Percentiles rank a stretch among this genome's conserved stretches.
Evolutionary conservation across 2,797 vertebrate species (phyloP).

Genomic region (Tangara arthus): DNA sequence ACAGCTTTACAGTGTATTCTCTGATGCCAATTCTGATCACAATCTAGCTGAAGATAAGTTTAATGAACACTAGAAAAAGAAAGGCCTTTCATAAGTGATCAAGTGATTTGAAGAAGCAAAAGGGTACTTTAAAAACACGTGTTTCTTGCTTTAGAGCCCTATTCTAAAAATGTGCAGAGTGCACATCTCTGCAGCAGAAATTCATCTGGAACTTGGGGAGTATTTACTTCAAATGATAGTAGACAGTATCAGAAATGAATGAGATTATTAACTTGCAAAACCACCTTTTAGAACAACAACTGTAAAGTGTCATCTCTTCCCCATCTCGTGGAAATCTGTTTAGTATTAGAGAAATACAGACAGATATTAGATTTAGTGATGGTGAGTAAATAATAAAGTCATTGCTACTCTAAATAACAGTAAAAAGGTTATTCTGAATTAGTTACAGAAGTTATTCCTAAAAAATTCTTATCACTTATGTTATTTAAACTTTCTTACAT

Average conservation of each 20-base stretch:
- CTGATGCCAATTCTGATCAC: background rate
- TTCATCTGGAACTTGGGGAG: background rate
- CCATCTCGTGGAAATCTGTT: background rate
- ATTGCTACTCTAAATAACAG: slow-evolving; percentile 16
- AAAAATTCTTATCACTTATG: slow-evolving; percentile 55
- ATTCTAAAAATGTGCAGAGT: background rate
- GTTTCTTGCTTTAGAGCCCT: background rate
- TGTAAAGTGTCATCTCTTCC: background rate
- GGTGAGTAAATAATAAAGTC: background rate
- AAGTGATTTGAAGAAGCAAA: background rate
- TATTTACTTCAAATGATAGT: background rate
- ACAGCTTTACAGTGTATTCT: background rate
- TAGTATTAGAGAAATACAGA: background rate
- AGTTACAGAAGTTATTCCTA: slow-evolving; percentile 60
- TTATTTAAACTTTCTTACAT: slow-evolving; percentile 79
- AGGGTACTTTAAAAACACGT: background rate
- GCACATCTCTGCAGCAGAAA: background rate
- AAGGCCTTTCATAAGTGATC: background rate
- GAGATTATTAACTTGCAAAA: background rate
- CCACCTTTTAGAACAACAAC: background rate
- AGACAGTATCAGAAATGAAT: background rate
- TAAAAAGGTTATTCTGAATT: slow-evolving; percentile 51
- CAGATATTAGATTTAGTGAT: background rate
- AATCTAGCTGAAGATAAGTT: slow-evolving; percentile 4
- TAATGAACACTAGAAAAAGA: slow-evolving; percentile 37